Evolutionary conservation across 2,888 invertebrate genomes (phyloP).

Genomic region (Nesidiocoris tenuis): DNA sequence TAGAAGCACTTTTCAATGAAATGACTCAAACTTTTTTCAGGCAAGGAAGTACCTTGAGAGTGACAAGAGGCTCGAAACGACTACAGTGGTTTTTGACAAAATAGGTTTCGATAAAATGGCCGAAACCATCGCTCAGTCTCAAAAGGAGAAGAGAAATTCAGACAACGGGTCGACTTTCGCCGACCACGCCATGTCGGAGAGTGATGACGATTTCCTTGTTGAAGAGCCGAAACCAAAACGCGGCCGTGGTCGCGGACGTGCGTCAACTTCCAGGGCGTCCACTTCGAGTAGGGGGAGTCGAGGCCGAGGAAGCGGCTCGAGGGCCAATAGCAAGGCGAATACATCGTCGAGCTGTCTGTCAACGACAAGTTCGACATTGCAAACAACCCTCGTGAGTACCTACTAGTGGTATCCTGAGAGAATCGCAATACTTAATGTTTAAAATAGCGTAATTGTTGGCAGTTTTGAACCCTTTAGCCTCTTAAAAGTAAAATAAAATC

Average conservation of each 20-base stretch:
- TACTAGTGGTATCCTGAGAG: too few species aligned
- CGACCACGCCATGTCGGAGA: background rate
- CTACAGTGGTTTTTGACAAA: constrained; percentile 2
- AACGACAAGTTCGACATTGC: background rate
- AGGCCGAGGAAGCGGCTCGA: background rate
- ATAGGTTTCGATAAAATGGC: background rate
- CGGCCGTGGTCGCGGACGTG: constrained; percentile 3
- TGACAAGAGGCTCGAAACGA: background rate
- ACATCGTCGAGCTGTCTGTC: background rate
- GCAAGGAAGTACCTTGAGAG: constrained; percentile 19
- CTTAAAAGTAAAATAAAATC: too few species aligned
- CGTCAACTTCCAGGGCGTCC: background rate
- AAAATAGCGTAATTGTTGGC: too few species aligned
- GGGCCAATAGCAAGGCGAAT: background rate
- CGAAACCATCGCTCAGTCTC: background rate
- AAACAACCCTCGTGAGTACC: background rate
- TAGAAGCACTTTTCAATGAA: too few species aligned
- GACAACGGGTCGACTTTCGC: background rate
- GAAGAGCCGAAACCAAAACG: background rate
- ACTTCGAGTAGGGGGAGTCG: background rate
- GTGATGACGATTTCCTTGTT: background rate
- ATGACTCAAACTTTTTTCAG: constrained; percentile 24
- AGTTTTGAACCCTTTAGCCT: too few species aligned
- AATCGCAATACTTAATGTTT: too few species aligned
- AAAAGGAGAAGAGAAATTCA: background rate